Evolutionary conservation across 2,113 vertebrate genomes (phyloP), one percentile per base, ranked within the genome.

Genomic region (Mus musculus): DNA sequence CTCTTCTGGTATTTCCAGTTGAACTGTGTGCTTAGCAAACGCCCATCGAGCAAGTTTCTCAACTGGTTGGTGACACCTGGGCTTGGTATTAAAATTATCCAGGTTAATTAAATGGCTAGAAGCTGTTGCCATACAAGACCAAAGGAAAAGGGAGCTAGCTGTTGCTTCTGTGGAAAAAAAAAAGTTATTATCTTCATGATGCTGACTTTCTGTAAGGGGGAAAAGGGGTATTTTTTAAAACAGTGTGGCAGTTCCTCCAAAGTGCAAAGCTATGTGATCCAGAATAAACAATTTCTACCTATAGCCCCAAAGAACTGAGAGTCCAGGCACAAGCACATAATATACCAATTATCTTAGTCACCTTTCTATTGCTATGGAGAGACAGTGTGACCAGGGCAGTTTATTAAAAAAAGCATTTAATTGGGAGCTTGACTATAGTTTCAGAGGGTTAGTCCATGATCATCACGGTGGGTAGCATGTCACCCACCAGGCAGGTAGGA

Each of bases 111-210:
- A 95, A 92, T 49, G 9, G 2, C 91, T 81, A 73, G 59, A 96
- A 95, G 92, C n/a, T 75, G 63, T 75, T 75, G 7, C 73, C 39
- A 84, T 39, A 46, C 13, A 71, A 42, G 65, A 63, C 11, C 10
- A 33, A 69, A 87, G n/a, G 39, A 59, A 85, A 84, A 86, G 63
- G 67, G 46, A 52, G 2, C 1, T 33, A 20, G 56, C 67, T 16
- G 36, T 69, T 39, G 11, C 26, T 81, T 92, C 26, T 71, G 20
- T 17, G 26, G 20, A 82, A 39, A 75, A 11, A 39, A 12, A 22
- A 77, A 89, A 49, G 39, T 39, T 52, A 88, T 92, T 93, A 4
- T 76, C 88, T 78, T 91, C 56, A 81, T 26, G 78, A 95, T 89
- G 28, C 86, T 20, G 59, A 76, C 2, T 80, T 95, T 16, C 59